Evolutionary conservation across 1,140 invertebrate genomes (phyloP).

Genomic region (Sycophaga agraensis): DNA sequence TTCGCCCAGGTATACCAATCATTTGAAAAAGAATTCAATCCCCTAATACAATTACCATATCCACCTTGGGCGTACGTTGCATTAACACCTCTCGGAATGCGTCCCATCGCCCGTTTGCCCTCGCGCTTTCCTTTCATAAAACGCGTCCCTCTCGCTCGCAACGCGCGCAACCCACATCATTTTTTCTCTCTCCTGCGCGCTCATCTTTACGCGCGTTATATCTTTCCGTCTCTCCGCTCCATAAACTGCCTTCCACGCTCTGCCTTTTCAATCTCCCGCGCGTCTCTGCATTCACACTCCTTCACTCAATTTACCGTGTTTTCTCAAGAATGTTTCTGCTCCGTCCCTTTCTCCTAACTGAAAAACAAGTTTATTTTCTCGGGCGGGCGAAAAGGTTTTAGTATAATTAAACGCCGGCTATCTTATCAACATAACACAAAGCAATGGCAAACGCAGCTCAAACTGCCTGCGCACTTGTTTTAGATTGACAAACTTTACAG

Average conservation of each 20-base stretch:
- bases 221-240: background rate
- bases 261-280: background rate
- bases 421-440: no score
- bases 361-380: no score
- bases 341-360: background rate
- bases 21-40: background rate
- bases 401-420: no score
- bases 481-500: no score
- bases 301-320: no score
- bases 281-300: background rate
- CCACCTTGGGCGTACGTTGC: constrained; percentile 7
- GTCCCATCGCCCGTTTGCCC: background rate
- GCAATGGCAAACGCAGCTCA: no score
- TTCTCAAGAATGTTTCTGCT: background rate
- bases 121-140: background rate
- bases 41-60: constrained; percentile 5
- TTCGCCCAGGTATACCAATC: background rate
- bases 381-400: no score
- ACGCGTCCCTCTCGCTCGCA: no score
- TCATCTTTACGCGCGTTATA: background rate
- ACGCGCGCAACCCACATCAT: no score
- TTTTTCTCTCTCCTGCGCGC: background rate
- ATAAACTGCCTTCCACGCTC: background rate
- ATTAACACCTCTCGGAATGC: background rate
- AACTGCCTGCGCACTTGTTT: no score